Base-by-base conservation (phyloP, 2,888 invertebrate genomes). In the Mythimna impura region DNA sequence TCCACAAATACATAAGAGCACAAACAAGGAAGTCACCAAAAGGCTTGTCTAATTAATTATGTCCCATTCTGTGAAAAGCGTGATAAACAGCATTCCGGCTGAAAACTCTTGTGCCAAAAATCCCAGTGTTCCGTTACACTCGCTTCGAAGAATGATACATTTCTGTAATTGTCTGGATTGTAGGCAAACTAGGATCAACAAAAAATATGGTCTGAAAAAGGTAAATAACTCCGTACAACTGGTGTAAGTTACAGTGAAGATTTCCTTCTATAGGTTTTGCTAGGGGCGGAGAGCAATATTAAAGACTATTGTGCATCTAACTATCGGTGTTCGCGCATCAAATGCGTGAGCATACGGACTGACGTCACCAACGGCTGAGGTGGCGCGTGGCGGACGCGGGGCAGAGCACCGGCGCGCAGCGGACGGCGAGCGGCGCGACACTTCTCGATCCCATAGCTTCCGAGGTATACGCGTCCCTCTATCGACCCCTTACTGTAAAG, bases 21-120 rank as follows among this genome's bases (percentile, higher is more conserved):
- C 20, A 65, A 68, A 72, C 43, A 66, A 64, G 30, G 17, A 64
- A 67, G 58, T 55, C 50, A 67, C 57, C 54, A 63, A 73, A 73
- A 64, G n/a, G 34, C 69, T 61, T 77, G 65, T 78, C 52, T 60
- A 68, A 77, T 73, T 78, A 78, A 78, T 71, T 78, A 40, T 68
- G 47, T 70, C 66, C 40, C 64, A 54, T 60, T 63, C 22, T 54
- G 70, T 64, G 50, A 65, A 71, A 62, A 43, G 57, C 57, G 14
- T 47, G 50, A 70, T 54, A 72, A 69, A 69, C 66, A 67, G 52
- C 55, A 57, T 71, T 70, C 54, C 50, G 43, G 55, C 50, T 70
- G 71, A 47, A 60, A 66, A 64, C 63, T 70, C 7, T 62, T 52
- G 25, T 68, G 73, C 82, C 82, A 73, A 81, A 54, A 71, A 78